Base-by-base conservation (phyloP, 2,888 invertebrate genomes). In the Euzetes globulus region DNA sequence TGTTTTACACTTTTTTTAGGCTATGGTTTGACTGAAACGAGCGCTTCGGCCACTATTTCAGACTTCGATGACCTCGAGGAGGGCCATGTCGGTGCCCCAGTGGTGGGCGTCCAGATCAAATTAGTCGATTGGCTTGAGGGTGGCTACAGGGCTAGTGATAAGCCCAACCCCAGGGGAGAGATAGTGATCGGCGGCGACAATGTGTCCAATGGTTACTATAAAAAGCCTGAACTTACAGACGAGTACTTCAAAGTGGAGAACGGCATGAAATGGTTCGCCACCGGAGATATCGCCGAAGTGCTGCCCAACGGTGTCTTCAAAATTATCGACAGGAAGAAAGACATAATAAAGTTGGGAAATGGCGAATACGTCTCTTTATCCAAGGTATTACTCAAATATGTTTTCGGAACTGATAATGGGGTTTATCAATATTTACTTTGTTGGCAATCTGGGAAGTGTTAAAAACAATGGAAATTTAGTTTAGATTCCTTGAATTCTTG, bases 261-360 rank as follows among this genome's bases (percentile, higher is more conserved):
- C 77, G 94, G 91, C 0, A 87, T 86, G 77, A 86, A 91, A 79
- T 99, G 96, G 93, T 99, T 99, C 86, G 89, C 89, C 80, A 94
- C 95, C 19, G 99, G 99, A 0, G 74, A 99, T 84, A 91, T 99
- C 83, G 96, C 91, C 1, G 94, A 96, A 85, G 86, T 97, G 80
- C 91, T 95, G 81, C 86, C 88, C 55, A 97, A 99, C 84, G 99
- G 99, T 29, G 91, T 90, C 81, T 88, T 99, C 80, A 92, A 91
- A 85, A 96, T 99, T 81, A 96, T 99, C 80, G 98, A 99, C 84
- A 92, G 99, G 79, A 98, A 97, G 86, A 99, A 99, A 85, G 98
- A 99, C 85, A 87, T 99, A 79, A 95, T 99, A 52, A 99, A 99
- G 84, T 87, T 99, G 72, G 96, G 98, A 84, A 91, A 93, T 37